phyloP scores from a whole-genome alignment of 2,888 invertebrate species.

The Coronaproctus castanopsis region DNA sequence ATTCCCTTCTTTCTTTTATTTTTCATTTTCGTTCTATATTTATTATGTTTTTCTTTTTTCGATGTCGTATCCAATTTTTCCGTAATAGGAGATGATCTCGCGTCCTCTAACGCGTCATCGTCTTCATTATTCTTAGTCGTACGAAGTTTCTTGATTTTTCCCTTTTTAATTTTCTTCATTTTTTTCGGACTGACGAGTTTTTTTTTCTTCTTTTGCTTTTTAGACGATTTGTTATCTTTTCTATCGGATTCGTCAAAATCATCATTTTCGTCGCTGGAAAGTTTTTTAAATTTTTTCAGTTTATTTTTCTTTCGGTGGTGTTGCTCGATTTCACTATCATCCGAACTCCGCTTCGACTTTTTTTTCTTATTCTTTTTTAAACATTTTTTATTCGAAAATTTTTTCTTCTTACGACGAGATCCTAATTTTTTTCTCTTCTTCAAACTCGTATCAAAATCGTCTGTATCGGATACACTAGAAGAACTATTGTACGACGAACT shows the following conservation, averaged over 20 bases:
- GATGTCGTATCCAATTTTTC: neutral
- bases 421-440: neutral
- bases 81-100: too few relatives aligned
- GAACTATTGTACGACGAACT: neutral
- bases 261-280: neutral
- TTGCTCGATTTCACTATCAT: neutral
- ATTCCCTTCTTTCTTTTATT: conserved; percentile 2
- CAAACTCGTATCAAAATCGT: neutral
- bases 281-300: conserved; percentile 1
- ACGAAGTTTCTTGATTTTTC: neutral
- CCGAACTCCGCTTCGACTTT: neutral
- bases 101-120: neutral
- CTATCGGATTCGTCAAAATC: conserved; percentile 3
- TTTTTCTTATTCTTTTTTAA: neutral
- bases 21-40: conserved; percentile 7
- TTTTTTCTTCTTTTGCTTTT: conserved; percentile 1
- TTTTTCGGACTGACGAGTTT: too few relatives aligned
- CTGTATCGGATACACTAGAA: neutral
- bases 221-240: conserved; percentile 8
- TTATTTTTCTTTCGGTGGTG: neutral
- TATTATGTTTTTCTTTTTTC: conserved; percentile 9
- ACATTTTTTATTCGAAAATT: conserved; percentile 2
- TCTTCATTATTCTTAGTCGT: neutral
- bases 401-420: neutral
- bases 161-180: conserved; percentile 4